These are phyloP conservation scores for Trachelus tabidus DNA, from an alignment of 2,888 invertebrate species.

Conservation along the genomic window DNA sequence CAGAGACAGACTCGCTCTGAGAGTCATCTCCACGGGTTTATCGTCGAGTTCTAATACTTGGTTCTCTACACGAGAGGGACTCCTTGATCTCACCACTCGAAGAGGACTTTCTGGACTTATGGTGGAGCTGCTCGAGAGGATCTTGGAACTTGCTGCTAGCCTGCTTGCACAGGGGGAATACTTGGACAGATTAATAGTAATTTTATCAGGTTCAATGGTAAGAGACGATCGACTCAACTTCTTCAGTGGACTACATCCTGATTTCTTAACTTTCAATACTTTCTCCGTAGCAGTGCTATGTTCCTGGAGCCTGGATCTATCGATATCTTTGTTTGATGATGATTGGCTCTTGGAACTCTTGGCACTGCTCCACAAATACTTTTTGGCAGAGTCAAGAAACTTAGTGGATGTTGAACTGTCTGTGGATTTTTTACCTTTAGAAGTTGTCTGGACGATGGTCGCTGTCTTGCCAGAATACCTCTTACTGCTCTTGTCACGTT, in stretches of 20 bases:
- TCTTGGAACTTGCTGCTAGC: constrained; percentile 60
- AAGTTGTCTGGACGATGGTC: constrained; percentile 28
- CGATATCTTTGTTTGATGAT: constrained; percentile 26
- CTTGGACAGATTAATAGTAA: constrained; percentile 57
- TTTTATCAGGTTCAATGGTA: constrained; percentile 54
- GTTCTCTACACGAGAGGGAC: constrained; percentile 44
- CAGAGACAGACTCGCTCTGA: constrained; percentile 50
- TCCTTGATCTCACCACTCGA: constrained; percentile 48
- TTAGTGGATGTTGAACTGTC: background rate
- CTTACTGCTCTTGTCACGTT: constrained; percentile 38
- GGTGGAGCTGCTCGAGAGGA: constrained; percentile 50
- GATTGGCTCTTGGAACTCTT: constrained; percentile 37
- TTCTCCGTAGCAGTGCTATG: constrained; percentile 34
- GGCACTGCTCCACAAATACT: constrained; percentile 42
- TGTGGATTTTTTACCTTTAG: constrained; percentile 31
- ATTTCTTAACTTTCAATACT: constrained; percentile 30
- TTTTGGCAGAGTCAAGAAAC: constrained; percentile 37
- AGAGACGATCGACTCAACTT: constrained; percentile 56
- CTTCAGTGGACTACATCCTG: constrained; percentile 46
- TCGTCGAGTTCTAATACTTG: constrained; percentile 13
- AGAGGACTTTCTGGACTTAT: constrained; percentile 56
- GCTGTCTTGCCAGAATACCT: constrained; percentile 37
- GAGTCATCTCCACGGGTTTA: constrained; percentile 34
- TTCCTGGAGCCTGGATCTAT: constrained; percentile 36
- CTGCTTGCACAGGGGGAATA: constrained; percentile 63